These are phyloP conservation scores for Formica aserva DNA, from an alignment of 2,888 invertebrate genomes.

Conservation along the genomic window DNA sequence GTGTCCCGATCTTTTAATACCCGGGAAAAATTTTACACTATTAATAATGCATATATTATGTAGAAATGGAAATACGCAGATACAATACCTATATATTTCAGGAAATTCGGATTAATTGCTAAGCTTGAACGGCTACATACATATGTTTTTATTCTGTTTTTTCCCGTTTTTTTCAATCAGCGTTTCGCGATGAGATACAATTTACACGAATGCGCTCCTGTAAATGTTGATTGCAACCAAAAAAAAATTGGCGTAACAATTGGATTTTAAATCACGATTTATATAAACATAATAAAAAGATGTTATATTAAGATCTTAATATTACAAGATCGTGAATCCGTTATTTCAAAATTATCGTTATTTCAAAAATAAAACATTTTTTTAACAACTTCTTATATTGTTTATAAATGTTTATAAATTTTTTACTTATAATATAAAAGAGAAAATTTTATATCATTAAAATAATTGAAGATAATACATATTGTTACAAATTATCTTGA, in stretches of 20 bases:
- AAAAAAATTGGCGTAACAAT: slow-evolving; percentile 6
- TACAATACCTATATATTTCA: neutral
- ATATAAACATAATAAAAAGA: neutral
- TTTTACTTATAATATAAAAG: neutral
- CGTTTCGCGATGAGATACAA: slow-evolving; percentile 13
- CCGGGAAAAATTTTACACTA: neutral
- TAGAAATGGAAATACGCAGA: neutral
- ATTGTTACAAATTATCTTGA: neutral
- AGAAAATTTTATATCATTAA: neutral
- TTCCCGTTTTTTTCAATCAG: slow-evolving; percentile 17
- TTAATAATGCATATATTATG: neutral
- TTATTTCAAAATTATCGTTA: neutral
- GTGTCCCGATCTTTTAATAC: neutral
- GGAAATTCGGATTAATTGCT: slow-evolving; percentile 16
- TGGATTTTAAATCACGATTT: slow-evolving; percentile 6
- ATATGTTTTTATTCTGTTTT: slow-evolving; percentile 4
- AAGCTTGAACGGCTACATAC: neutral
- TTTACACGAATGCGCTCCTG: neutral
- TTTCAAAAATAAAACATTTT: neutral
- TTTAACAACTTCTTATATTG: neutral
- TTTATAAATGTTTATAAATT: neutral
- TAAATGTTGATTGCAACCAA: neutral
- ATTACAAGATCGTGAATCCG: neutral
- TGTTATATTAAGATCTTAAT: neutral
- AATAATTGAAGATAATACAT: neutral